Evolutionary conservation across 2,888 invertebrate genomes (phyloP), one percentile per base, ranked within the genome.

Genomic region (Macrosoma leucophasiata): DNA sequence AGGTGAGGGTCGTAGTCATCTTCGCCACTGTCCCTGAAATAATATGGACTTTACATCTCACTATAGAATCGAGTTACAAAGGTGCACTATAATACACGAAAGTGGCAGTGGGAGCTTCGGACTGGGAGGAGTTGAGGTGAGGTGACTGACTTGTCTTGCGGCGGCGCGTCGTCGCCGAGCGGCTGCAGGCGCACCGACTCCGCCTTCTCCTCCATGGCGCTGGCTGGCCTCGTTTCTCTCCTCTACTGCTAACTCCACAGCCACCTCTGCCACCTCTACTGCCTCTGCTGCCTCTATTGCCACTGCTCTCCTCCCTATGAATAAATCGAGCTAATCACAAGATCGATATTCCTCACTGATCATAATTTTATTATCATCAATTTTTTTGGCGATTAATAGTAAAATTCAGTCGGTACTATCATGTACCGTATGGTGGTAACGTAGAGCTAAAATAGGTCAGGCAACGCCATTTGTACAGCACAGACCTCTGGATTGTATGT

Each of bases 1-100:
- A 78, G 53, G 55, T 89, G 90, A 0, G 91, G 91, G 41, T 91
- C 88, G 54, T 91, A 91, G 37, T 87, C 85, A 2, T 75, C 77
- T n/a, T 81, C 75, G 3, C 62, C 58, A 22, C 43, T 45, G 7
- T 47, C 44, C 20, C 55, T 53, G 38, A 6, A 48, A 42, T n/a
- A 26, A 13, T 13, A 23, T 17, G 4, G 7, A 10, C 17, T 17
- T 17, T 17, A 4, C 17, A 17, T 17, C 7, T 4, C 4, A 7
- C 17, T 17, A 17, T 17, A 7, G 17, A 10, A 24, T 3, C 5
- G 4, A 2, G 4, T 13, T 12, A 3, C 4, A 13, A n/a, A n/a
- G 15, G 4, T 14, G 26, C 3, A 3, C 3, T 11, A 10, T 11
- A 7, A 13, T 13, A 24, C 11, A 12, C 8, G 4, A 13, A 13